Conservation (phyloP, 1,140 invertebrate species). For the Gryon sp. region DNA sequence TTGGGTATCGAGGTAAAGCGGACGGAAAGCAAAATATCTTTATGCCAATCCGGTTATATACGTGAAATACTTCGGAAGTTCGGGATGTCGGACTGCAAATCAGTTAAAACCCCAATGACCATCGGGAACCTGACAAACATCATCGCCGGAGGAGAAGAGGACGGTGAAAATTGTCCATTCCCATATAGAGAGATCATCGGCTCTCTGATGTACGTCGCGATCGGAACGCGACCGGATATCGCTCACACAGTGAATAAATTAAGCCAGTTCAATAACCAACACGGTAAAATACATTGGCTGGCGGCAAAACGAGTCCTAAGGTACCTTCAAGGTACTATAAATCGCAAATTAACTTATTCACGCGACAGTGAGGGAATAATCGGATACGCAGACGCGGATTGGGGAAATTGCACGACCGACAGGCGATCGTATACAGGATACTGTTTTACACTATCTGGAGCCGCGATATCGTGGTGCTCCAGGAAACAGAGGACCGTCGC, state of each 20-base stretch:
- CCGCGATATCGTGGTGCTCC: neutral
- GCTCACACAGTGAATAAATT: slow-evolving; percentile 55
- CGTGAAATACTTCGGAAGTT: slow-evolving; percentile 33
- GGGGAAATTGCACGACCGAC: neutral
- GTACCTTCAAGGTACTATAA: slow-evolving; percentile 35
- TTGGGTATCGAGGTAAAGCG: too few relatives aligned
- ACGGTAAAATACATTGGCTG: slow-evolving; percentile 27
- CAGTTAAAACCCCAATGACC: neutral
- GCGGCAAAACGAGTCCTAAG: slow-evolving; percentile 48
- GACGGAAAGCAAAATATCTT: slow-evolving; percentile 1
- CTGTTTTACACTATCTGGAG: neutral
- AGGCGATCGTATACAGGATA: neutral
- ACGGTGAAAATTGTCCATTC: neutral
- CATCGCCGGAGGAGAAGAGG: too few relatives aligned
- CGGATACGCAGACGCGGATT: neutral
- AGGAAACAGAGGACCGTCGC: neutral
- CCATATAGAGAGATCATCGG: slow-evolving; percentile 72
- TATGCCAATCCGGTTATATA: slow-evolving; percentile 47
- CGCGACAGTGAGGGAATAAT: neutral
- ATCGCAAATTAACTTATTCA: neutral
- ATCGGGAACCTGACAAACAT: neutral
- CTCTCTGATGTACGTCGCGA: slow-evolving; percentile 65
- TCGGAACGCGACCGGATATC: slow-evolving; percentile 69
- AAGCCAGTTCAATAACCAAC: slow-evolving; percentile 44
- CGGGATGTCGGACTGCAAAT: slow-evolving; percentile 44